These are phyloP conservation scores for Amblyjoppa proteus DNA, from an alignment of 2,888 invertebrate genomes.

Conservation along the genomic window DNA sequence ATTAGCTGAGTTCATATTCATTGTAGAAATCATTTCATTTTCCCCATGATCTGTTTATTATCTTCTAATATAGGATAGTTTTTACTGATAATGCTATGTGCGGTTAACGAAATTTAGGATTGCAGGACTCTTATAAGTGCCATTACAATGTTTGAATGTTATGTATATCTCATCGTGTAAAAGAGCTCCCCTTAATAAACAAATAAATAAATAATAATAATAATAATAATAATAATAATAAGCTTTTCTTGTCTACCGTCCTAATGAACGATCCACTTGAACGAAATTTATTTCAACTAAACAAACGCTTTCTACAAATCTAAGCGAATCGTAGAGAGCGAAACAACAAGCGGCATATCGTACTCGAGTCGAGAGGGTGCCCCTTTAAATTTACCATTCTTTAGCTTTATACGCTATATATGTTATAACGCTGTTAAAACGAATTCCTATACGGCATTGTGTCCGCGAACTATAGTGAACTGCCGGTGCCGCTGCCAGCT, in stretches of 20 bases:
- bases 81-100: too few relatives aligned
- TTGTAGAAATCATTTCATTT: too few relatives aligned
- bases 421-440: constrained; percentile 55
- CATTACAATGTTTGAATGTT: too few relatives aligned
- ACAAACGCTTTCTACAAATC: not conserved
- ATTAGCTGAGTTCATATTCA: too few relatives aligned
- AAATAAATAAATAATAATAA: too few relatives aligned
- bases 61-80: too few relatives aligned
- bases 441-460: constrained; percentile 55
- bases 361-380: constrained; percentile 21
- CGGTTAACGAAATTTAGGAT: too few relatives aligned
- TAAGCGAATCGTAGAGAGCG: not conserved
- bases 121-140: too few relatives aligned
- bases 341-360: constrained; percentile 38
- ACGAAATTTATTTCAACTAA: not conserved
- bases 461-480: constrained; percentile 33
- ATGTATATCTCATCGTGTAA: too few relatives aligned
- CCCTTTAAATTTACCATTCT: constrained; percentile 46
- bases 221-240: not conserved
- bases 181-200: too few relatives aligned
- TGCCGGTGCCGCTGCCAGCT: constrained; percentile 21
- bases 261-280: not conserved
- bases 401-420: constrained; percentile 7
- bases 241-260: not conserved
- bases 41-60: too few relatives aligned